Conservation (phyloP, 2,888 invertebrate species). For the Drosophila siamana region DNA sequence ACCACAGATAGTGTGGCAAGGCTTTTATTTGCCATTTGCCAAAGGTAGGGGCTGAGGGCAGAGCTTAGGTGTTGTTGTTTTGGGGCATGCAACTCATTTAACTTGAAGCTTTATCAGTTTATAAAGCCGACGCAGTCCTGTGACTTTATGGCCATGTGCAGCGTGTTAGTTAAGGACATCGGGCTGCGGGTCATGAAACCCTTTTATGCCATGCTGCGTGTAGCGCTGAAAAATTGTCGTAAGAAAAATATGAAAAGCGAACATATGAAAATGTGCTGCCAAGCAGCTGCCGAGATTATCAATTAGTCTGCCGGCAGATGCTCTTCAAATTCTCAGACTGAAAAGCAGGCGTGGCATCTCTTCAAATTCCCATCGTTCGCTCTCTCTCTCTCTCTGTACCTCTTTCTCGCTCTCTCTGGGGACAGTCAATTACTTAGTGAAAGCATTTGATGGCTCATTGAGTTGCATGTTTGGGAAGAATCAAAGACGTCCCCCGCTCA, state of each 20-base stretch:
- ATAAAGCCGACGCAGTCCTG: conserved; percentile 14
- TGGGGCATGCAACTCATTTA: conserved; percentile 30
- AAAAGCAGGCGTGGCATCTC: background rate
- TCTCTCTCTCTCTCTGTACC: too few species aligned
- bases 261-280: conserved; percentile 22
- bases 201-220: conserved; percentile 17
- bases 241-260: conserved; percentile 3
- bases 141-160: conserved; percentile 14
- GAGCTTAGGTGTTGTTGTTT: background rate
- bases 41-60: background rate
- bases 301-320: conserved; percentile 20
- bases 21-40: conserved; percentile 3
- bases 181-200: conserved; percentile 33
- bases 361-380: too few species aligned
- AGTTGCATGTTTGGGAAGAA: conserved; percentile 9
- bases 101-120: conserved; percentile 42
- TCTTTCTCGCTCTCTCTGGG: background rate
- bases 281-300: conserved; percentile 11
- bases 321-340: background rate
- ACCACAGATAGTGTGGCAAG: conserved; percentile 15
- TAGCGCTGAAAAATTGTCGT: background rate
- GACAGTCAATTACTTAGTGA: conserved; percentile 21
- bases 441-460: conserved; percentile 29
- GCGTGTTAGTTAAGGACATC: conserved; percentile 17
- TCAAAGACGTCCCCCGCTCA: conserved; percentile 9